Conservation (phyloP, 2,888 invertebrate species). For the Bedellia somnulentella region DNA sequence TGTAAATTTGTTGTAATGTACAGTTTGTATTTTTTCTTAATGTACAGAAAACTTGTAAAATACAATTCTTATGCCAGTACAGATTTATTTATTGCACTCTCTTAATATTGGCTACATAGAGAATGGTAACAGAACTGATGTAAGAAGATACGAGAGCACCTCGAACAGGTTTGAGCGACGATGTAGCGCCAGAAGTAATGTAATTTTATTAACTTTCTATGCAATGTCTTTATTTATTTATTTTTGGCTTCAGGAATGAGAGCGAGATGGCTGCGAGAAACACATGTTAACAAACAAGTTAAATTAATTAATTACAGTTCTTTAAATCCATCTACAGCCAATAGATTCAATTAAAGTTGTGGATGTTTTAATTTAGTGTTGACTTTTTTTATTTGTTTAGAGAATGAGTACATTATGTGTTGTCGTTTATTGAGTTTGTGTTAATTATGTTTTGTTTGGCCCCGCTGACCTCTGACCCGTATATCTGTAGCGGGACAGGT, state of each 20-base stretch:
- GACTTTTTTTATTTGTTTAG: constrained; percentile 33
- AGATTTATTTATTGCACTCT: constrained; percentile 70
- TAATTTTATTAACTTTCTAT: too few species aligned
- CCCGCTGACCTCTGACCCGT: constrained; percentile 73
- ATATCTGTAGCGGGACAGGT: constrained; percentile 92
- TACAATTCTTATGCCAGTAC: constrained; percentile 63
- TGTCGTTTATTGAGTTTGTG: constrained; percentile 55
- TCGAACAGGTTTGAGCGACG: too few species aligned
- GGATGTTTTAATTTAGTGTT: constrained; percentile 18
- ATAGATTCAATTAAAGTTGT: background rate
- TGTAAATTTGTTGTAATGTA: constrained; percentile 55
- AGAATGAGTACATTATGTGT: constrained; percentile 53
- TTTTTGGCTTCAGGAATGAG: constrained; percentile 48
- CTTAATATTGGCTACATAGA: constrained; percentile 68
- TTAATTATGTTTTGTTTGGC: constrained; percentile 62
- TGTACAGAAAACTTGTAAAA: constrained; percentile 59
- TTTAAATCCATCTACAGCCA: constrained; percentile 13
- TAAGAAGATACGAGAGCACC: too few species aligned
- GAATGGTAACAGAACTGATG: too few species aligned
- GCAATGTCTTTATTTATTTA: constrained; percentile 36
- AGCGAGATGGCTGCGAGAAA: constrained; percentile 36
- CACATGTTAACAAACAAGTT: too few species aligned
- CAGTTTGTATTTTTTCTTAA: constrained; percentile 20
- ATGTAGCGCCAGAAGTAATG: too few species aligned
- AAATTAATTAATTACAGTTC: background rate